Percentiles rank a stretch among this genome's conserved stretches.
Evolutionary conservation across 2,113 vertebrate species (phyloP).

Genomic region (Myxocyprinus asiaticus): DNA sequence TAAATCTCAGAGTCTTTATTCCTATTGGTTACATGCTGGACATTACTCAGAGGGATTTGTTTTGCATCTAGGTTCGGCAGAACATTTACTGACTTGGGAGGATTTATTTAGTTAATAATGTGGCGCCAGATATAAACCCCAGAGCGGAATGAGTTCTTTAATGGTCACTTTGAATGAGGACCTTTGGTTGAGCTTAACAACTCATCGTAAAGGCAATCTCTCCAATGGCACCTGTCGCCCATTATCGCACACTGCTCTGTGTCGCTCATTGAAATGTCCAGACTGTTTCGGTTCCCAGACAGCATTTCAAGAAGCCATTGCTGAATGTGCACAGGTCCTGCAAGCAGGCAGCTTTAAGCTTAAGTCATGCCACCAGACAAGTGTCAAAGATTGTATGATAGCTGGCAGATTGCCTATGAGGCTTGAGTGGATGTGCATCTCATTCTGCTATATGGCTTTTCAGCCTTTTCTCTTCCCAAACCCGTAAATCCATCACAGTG

Average conservation of each 20-base stretch:
- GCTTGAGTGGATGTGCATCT: conserved; percentile 46
- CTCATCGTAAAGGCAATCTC: conserved; percentile 18
- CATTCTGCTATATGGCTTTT: conserved; percentile 40
- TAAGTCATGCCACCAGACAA: conserved; percentile 39
- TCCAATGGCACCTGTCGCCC: conserved; percentile 25
- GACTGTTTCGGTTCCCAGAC: conserved; percentile 10
- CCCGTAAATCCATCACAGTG: conserved; percentile 33
- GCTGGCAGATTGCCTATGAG: conserved; percentile 43
- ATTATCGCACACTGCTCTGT: conserved; percentile 6
- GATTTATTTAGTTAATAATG: conserved; percentile 46
- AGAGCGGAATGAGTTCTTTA: conserved; percentile 20
- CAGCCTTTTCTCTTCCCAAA: conserved; percentile 17
- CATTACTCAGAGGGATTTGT: conserved; percentile 12
- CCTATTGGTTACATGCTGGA: not conserved
- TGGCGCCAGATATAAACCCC: not conserved
- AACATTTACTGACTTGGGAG: not conserved
- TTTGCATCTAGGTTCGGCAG: conserved; percentile 8
- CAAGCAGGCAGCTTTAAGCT: not conserved
- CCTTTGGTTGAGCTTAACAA: conserved; percentile 30
- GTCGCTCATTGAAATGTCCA: not conserved
- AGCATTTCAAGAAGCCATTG: conserved; percentile 26
- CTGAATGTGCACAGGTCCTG: conserved; percentile 25
- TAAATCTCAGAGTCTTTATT: conserved; percentile 18
- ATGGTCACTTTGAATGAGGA: not conserved
- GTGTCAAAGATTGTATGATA: conserved; percentile 18